phyloP scores from a whole-genome alignment of 2,888 invertebrate genomes.

The Nephrotoma guestfalica region DNA sequence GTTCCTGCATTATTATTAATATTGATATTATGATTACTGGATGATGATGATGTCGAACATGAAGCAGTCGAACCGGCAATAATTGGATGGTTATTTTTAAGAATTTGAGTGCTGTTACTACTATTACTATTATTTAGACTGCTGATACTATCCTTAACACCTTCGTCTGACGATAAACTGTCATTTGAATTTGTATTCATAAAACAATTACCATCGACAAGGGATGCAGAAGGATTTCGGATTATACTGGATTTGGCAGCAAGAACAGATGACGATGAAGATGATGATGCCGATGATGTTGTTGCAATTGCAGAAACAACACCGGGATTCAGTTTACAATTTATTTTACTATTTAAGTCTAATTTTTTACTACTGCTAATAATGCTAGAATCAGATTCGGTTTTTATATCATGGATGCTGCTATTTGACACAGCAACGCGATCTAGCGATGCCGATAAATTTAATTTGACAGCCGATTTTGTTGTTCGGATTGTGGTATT shows the following conservation, averaged over 20 bases:
- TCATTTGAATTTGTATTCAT: conserved; percentile 29
- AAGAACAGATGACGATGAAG: conserved; percentile 9
- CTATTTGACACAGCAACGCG: not conserved
- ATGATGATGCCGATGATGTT: not conserved
- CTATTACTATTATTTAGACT: not conserved
- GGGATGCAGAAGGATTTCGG: not conserved
- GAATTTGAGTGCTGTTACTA: not conserved
- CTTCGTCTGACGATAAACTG: conserved; percentile 18
- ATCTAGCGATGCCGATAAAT: conserved; percentile 24
- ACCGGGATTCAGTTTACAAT: not conserved
- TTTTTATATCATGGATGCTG: not conserved
- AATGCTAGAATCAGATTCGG: not conserved
- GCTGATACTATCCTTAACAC: not conserved
- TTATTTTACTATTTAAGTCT: conserved; percentile 1
- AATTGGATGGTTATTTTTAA: conserved; percentile 9
- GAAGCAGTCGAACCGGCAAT: not conserved
- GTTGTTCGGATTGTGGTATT: not conserved
- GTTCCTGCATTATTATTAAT: not conserved
- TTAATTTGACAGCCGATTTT: conserved; percentile 32
- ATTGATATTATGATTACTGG: not conserved
- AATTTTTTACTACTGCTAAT: conserved; percentile 1
- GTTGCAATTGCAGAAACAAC: not conserved
- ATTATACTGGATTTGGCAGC: conserved; percentile 5
- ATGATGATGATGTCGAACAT: not conserved
- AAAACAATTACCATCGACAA: conserved; percentile 18